These are phyloP conservation scores for Tipula helvola DNA, from an alignment of 2,888 invertebrate genomes.

Conservation along the genomic window DNA sequence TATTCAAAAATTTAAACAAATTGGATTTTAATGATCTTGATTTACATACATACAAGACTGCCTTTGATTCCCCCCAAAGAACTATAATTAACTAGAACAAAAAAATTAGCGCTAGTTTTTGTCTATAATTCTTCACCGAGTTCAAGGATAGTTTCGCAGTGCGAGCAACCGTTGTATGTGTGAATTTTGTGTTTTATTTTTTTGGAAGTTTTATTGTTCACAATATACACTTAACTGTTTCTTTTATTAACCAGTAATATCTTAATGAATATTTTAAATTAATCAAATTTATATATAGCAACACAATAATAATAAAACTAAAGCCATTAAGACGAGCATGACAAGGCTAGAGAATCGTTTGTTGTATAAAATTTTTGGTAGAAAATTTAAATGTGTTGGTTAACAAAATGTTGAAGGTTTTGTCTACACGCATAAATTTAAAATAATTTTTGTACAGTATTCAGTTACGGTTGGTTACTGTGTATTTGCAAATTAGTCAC, in stretches of 20 bases:
- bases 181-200: not conserved
- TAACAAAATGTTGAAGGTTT: not conserved
- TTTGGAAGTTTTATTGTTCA: not conserved
- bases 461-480: not conserved
- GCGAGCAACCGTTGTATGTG: not conserved
- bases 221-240: not conserved
- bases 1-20: not conserved
- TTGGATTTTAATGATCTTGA: not conserved
- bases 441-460: not conserved
- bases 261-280: not conserved
- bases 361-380: not conserved
- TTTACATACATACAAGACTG: not conserved
- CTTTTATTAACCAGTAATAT: not conserved
- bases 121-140: not conserved
- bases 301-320: not conserved
- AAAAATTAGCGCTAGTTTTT: not conserved
- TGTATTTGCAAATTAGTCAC: not conserved
- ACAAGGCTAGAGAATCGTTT: not conserved
- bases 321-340: not conserved
- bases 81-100: not conserved
- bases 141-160: not conserved
- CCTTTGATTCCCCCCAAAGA: not conserved
- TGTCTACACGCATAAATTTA: not conserved
- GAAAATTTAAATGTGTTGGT: not conserved
- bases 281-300: not conserved